Percentiles rank a stretch among this genome's conserved stretches.
Evolutionary conservation across 2,888 invertebrate species (phyloP).

Genomic region (Drosophila maculinotata): DNA sequence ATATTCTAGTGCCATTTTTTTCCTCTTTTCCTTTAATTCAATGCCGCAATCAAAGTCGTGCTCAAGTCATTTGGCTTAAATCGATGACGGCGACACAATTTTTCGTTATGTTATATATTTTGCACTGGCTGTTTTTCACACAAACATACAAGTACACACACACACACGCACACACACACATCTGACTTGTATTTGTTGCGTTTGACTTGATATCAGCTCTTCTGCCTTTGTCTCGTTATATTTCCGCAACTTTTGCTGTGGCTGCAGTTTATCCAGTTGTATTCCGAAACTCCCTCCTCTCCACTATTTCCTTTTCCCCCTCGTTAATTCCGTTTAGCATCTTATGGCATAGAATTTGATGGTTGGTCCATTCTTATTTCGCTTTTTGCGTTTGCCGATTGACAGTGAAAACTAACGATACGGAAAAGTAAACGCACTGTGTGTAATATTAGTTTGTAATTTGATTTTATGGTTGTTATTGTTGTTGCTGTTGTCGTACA

Average conservation of each 20-base stretch:
- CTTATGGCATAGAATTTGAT: constrained; percentile 43
- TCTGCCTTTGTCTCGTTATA: constrained; percentile 61
- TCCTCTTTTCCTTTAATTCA: constrained; percentile 13
- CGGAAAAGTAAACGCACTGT: constrained; percentile 82
- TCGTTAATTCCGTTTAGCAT: constrained; percentile 21
- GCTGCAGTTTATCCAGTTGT: constrained; percentile 58
- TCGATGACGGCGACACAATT: constrained; percentile 79
- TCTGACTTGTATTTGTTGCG: constrained; percentile 47
- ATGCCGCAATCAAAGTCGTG: constrained; percentile 16
- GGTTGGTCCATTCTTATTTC: constrained; percentile 49
- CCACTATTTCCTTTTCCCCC: neutral
- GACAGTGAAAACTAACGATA: constrained; percentile 83
- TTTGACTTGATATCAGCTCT: constrained; percentile 16
- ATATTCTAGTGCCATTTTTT: neutral
- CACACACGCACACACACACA: constrained; percentile 12
- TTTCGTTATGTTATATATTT: constrained; percentile 39
- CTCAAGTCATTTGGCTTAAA: constrained; percentile 66
- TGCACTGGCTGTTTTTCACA: constrained; percentile 28
- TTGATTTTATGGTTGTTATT: constrained; percentile 68
- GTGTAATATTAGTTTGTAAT: constrained; percentile 81
- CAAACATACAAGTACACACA: too few relatives aligned
- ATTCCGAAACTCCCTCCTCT: neutral
- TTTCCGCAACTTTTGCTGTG: constrained; percentile 58
- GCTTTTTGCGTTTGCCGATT: constrained; percentile 69
- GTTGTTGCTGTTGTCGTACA: constrained; percentile 7